These are phyloP conservation scores for Tetheella fluctuosa DNA, from an alignment of 2,888 invertebrate species.

Conservation along the genomic window DNA sequence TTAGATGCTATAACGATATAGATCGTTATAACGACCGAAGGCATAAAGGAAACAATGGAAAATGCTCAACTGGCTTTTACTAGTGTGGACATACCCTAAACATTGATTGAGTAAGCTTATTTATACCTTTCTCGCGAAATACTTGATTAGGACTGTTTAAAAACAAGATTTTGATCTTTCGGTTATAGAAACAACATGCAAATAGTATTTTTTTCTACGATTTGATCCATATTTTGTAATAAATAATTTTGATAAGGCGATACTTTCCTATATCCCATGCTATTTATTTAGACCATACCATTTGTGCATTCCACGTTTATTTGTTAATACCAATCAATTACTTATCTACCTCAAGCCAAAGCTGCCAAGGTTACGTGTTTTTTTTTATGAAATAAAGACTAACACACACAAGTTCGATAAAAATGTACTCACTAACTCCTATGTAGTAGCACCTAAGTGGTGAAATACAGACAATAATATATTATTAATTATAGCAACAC, in stretches of 20 bases:
- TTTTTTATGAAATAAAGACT: slow-evolving; percentile 8
- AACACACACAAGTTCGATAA: slow-evolving; percentile 20
- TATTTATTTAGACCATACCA: not conserved
- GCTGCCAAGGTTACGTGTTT: slow-evolving; percentile 40
- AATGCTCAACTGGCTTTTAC: slow-evolving; percentile 66
- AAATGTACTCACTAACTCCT: slow-evolving; percentile 55
- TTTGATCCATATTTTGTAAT: too few relatives aligned
- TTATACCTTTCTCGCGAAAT: slow-evolving; percentile 28
- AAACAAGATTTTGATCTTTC: too few relatives aligned
- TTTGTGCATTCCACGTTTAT: too few relatives aligned
- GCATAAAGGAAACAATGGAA: slow-evolving; percentile 31
- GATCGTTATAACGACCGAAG: slow-evolving; percentile 17
- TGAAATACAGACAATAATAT: slow-evolving; percentile 54
- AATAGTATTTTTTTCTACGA: too few relatives aligned
- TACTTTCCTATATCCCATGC: not conserved
- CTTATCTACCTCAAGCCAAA: slow-evolving; percentile 31
- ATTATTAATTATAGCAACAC: slow-evolving; percentile 47
- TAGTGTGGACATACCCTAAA: slow-evolving; percentile 44
- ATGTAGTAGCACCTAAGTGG: slow-evolving; percentile 78
- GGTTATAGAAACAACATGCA: too few relatives aligned
- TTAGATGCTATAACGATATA: slow-evolving; percentile 2
- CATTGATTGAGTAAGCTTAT: slow-evolving; percentile 63
- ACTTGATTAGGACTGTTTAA: slow-evolving; percentile 29
- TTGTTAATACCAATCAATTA: not conserved
- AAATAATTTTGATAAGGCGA: too few relatives aligned